Conservation (phyloP, 2,888 invertebrate genomes). For the Eupeodes latifasciatus region DNA sequence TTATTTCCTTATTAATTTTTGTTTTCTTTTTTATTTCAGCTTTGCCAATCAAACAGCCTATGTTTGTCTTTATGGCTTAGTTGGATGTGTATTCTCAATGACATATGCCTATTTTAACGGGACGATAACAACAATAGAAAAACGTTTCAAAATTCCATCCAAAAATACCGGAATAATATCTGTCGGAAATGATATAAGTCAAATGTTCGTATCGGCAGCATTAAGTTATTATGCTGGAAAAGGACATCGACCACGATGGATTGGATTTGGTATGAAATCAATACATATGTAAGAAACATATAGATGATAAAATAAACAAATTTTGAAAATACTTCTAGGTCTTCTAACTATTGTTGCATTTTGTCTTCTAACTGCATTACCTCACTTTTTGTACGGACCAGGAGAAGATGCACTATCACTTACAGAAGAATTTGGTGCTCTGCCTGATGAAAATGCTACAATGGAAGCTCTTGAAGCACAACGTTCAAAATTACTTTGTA, state of each 20-base stretch:
- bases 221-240: constrained; percentile 89
- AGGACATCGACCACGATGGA: constrained; percentile 90
- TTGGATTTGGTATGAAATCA: constrained; percentile 85
- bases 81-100: constrained; percentile 89
- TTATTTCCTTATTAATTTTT: neutral
- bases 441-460: constrained; percentile 84
- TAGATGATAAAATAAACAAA: neutral
- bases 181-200: constrained; percentile 90
- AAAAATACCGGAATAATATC: constrained; percentile 89
- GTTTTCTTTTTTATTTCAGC: constrained; percentile 76
- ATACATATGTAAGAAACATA: neutral
- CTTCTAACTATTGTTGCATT: constrained; percentile 87
- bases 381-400: constrained; percentile 89
- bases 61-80: constrained; percentile 87
- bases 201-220: constrained; percentile 87
- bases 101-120: constrained; percentile 90
- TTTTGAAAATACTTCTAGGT: constrained; percentile 78
- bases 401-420: constrained; percentile 88
- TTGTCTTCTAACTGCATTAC: constrained; percentile 88
- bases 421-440: constrained; percentile 86
- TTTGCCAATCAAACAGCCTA: constrained; percentile 84
- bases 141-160: constrained; percentile 90
- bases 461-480: constrained; percentile 84
- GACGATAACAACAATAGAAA: constrained; percentile 90
- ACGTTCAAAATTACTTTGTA: constrained; percentile 86